Evolutionary conservation across 1,140 invertebrate species (phyloP).

Genomic region (Papilio polyxenes): DNA sequence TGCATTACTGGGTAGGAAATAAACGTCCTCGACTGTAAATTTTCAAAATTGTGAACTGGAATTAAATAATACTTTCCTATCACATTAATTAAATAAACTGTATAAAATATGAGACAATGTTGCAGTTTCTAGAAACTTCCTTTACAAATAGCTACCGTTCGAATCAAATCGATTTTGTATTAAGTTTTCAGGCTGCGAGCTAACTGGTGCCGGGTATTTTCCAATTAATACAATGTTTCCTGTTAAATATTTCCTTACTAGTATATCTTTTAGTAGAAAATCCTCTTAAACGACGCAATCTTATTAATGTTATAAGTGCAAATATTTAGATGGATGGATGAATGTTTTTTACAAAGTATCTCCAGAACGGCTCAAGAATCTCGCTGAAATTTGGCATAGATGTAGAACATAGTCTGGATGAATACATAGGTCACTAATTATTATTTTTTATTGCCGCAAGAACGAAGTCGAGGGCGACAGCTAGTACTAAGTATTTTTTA

Average conservation of each 20-base stretch:
- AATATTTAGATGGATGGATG: no score
- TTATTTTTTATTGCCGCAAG: no score
- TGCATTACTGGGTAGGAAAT: no score
- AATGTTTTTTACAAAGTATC: no score
- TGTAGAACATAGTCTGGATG: no score
- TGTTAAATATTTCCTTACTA: neutral
- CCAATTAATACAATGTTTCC: conserved; percentile 4
- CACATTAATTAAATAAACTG: neutral
- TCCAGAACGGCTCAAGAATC: no score
- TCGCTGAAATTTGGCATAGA: no score
- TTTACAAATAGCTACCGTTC: neutral
- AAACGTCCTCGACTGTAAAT: no score
- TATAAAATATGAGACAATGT: neutral
- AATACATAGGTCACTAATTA: no score
- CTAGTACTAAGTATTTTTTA: no score
- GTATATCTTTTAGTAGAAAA: neutral
- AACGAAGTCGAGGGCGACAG: no score
- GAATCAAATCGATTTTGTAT: conserved; percentile 18
- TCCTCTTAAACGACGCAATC: neutral
- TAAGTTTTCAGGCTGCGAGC: neutral
- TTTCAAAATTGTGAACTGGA: neutral
- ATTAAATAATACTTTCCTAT: neutral
- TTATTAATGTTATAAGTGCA: no score
- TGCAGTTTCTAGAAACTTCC: neutral
- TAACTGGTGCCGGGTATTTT: neutral